Evolutionary conservation across 2,888 invertebrate genomes (phyloP).

Genomic region (Lycocerus yunnanus): DNA sequence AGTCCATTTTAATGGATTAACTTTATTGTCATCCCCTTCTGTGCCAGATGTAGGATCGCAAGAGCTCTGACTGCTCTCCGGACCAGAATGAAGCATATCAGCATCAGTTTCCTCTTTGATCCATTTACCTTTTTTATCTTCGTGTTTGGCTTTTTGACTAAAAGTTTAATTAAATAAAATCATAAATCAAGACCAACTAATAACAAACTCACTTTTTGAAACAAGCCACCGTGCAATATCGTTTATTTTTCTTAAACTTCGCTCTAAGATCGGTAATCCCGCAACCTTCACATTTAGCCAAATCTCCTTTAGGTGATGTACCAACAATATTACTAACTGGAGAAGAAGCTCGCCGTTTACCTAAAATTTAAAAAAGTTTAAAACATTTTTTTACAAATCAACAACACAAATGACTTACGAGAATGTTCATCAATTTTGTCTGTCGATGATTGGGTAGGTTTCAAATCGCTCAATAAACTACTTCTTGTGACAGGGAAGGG

Average conservation of each 20-base stretch:
- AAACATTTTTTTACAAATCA: conserved; percentile 12
- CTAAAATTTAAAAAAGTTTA: conserved; percentile 46
- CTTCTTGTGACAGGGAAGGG: conserved; percentile 80
- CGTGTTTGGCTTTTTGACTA: conserved; percentile 44
- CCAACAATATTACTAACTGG: conserved; percentile 47
- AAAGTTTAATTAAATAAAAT: background rate
- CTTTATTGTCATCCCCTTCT: conserved; percentile 56
- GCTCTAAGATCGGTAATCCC: conserved; percentile 67
- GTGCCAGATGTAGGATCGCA: conserved; percentile 44
- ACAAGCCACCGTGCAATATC: conserved; percentile 77
- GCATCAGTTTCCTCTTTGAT: conserved; percentile 54
- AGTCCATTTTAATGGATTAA: conserved; percentile 70
- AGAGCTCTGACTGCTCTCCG: conserved; percentile 55
- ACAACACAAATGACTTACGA: conserved; percentile 62
- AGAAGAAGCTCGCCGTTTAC: conserved; percentile 58
- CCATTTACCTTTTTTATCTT: conserved; percentile 50
- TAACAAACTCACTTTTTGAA: conserved; percentile 60
- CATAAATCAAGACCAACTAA: background rate
- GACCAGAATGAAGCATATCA: conserved; percentile 54
- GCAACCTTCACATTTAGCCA: conserved; percentile 74
- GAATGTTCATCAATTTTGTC: conserved; percentile 79
- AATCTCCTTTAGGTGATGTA: conserved; percentile 59
- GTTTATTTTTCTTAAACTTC: conserved; percentile 74
- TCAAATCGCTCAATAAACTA: conserved; percentile 52
- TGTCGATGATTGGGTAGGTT: conserved; percentile 51